These are phyloP conservation scores for Episyrphus balteatus DNA, from an alignment of 1,140 invertebrate genomes.

Conservation along the genomic window DNA sequence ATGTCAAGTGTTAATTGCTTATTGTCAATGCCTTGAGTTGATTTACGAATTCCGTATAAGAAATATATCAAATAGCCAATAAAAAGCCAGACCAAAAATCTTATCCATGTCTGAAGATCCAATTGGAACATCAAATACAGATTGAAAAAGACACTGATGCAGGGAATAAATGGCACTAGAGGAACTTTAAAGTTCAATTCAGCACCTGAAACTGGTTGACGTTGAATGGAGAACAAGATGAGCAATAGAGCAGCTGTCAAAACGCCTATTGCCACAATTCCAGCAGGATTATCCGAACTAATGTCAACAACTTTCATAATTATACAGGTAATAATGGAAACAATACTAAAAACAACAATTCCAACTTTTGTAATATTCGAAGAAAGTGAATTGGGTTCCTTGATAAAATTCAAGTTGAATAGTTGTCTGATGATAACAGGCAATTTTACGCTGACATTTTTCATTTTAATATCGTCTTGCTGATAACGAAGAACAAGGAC, in stretches of 20 bases:
- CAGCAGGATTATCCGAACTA: background rate
- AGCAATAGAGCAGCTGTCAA: slow-evolving; percentile 11
- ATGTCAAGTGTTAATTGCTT: too few species aligned
- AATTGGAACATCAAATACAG: slow-evolving; percentile 74
- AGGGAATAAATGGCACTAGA: slow-evolving; percentile 69
- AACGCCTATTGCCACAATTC: background rate
- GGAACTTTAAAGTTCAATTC: slow-evolving; percentile 51
- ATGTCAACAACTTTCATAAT: background rate
- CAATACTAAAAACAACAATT: slow-evolving; percentile 32
- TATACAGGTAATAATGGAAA: slow-evolving; percentile 2
- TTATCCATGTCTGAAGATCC: slow-evolving; percentile 65
- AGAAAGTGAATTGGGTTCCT: slow-evolving; percentile 41
- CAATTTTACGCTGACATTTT: background rate
- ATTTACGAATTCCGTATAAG: slow-evolving; percentile 41
- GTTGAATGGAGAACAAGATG: slow-evolving; percentile 8
- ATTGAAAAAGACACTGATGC: slow-evolving; percentile 69
- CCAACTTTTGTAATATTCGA: slow-evolving; percentile 42
- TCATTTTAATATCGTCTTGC: background rate
- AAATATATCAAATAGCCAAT: slow-evolving; percentile 50
- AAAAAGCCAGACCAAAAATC: slow-evolving; percentile 65
- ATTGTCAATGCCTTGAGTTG: slow-evolving; percentile 1
- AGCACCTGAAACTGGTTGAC: slow-evolving; percentile 6
- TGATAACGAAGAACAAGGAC: slow-evolving; percentile 67
- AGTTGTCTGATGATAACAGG: slow-evolving; percentile 2
- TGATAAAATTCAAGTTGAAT: slow-evolving; percentile 46